A percentile compares a stretch with the other conserved stretches of the same genome.
Evolutionary conservation across 2,797 vertebrate species (phyloP).

Genomic region (Hemibagrus guttatus): DNA sequence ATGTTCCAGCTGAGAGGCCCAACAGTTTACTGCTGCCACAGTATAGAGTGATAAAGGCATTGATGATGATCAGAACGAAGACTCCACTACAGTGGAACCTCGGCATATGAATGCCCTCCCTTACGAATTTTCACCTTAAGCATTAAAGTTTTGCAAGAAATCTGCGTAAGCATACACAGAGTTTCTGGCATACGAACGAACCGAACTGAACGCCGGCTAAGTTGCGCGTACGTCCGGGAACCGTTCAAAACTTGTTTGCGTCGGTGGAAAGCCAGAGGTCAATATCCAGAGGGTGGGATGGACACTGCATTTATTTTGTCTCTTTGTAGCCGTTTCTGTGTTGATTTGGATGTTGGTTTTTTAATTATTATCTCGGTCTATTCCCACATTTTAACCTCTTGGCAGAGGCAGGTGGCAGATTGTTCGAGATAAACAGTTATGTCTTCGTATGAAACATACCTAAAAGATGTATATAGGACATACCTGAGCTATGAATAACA

Average conservation of each 20-base stretch:
- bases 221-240: too few species aligned
- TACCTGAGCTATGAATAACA: too few species aligned
- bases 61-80: neutral
- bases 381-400: neutral
- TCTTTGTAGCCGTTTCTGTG: neutral
- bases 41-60: neutral
- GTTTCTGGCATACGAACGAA: too few species aligned
- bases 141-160: too few species aligned
- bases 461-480: neutral
- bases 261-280: too few species aligned
- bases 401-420: neutral
- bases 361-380: neutral
- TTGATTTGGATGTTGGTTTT: neutral
- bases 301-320: neutral
- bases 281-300: neutral
- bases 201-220: too few species aligned
- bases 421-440: neutral
- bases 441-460: neutral
- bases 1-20: neutral
- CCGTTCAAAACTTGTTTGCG: too few species aligned
- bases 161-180: too few species aligned
- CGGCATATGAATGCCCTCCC: too few species aligned
- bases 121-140: too few species aligned
- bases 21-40: neutral
- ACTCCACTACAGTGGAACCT: too few species aligned